These are phyloP conservation scores for Irena cyanogastra DNA, from an alignment of 2,113 vertebrate genomes.

Conservation along the genomic window DNA sequence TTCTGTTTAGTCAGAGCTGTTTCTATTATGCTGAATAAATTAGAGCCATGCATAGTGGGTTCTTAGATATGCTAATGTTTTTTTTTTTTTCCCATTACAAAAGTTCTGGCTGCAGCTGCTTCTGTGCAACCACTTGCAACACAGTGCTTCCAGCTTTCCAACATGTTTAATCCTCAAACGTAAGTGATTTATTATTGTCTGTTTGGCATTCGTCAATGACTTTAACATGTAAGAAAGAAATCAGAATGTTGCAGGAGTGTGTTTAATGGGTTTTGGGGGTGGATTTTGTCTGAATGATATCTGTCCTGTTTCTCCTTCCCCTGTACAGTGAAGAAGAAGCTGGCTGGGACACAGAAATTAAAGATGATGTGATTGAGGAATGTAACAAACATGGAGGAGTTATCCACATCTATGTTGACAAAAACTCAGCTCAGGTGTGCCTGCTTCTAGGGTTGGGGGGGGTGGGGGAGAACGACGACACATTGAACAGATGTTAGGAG, in stretches of 20 bases:
- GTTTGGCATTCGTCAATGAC: neutral
- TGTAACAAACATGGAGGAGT: slow-evolving; percentile 97
- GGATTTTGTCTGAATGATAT: neutral
- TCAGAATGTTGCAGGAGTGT: neutral
- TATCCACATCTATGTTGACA: slow-evolving; percentile 95
- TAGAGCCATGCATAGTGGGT: neutral
- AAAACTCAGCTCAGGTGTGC: slow-evolving; percentile 91
- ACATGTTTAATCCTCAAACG: slow-evolving; percentile 95
- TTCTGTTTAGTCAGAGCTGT: neutral
- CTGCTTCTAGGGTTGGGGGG: neutral
- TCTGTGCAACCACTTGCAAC: slow-evolving; percentile 89
- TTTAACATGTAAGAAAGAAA: neutral
- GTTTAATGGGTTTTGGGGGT: neutral
- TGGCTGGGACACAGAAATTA: slow-evolving; percentile 94
- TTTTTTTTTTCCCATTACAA: neutral
- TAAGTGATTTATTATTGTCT: slow-evolving; percentile 63
- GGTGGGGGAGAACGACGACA: too few species aligned
- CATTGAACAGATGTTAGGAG: neutral
- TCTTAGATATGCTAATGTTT: neutral
- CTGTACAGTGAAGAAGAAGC: slow-evolving; percentile 83
- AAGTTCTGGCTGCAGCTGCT: slow-evolving; percentile 77
- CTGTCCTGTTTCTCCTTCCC: neutral
- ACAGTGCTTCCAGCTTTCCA: slow-evolving; percentile 96
- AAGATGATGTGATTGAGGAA: slow-evolving; percentile 96
- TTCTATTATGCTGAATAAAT: neutral